A percentile compares a stretch with the other conserved stretches of the same genome.
These are phyloP conservation scores for Paralvinella palmiformis DNA, from an alignment of 1,140 invertebrate species.

Conservation along the genomic window DNA sequence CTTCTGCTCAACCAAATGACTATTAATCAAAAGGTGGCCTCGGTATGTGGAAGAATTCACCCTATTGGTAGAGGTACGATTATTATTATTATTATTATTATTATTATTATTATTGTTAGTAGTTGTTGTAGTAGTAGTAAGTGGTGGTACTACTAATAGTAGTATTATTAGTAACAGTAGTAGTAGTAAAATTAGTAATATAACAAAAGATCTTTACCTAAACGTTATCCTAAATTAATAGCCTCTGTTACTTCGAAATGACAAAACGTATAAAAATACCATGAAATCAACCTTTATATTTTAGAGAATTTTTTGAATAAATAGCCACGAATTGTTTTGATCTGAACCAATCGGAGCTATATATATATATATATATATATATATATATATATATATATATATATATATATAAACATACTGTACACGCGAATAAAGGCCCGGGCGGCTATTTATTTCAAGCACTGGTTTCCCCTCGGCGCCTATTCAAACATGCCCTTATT, in stretches of 20 bases:
- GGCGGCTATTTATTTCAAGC: neutral
- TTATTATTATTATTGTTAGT: neutral
- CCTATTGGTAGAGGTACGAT: conserved; percentile 74
- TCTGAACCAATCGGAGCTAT: too few species aligned
- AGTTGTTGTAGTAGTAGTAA: neutral
- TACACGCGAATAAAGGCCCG: too few species aligned
- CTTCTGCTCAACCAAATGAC: conserved; percentile 96
- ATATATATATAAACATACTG: too few species aligned
- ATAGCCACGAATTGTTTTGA: too few species aligned
- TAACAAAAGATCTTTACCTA: neutral
- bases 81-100: neutral
- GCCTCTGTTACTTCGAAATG: neutral
- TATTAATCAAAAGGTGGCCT: conserved; percentile 95
- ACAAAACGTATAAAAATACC: too few species aligned
- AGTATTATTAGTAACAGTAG: neutral
- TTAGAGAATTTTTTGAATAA: too few species aligned
- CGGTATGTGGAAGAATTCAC: conserved; percentile 96
- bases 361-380: too few species aligned
- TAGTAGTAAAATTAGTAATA: neutral
- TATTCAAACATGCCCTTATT: neutral
- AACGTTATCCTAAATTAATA: neutral
- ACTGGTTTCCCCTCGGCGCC: neutral
- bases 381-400: too few species aligned
- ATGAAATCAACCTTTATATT: too few species aligned
- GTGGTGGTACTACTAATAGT: neutral